Conservation (phyloP, 2,113 vertebrate genomes). For the Orientallactaga bullata region DNA sequence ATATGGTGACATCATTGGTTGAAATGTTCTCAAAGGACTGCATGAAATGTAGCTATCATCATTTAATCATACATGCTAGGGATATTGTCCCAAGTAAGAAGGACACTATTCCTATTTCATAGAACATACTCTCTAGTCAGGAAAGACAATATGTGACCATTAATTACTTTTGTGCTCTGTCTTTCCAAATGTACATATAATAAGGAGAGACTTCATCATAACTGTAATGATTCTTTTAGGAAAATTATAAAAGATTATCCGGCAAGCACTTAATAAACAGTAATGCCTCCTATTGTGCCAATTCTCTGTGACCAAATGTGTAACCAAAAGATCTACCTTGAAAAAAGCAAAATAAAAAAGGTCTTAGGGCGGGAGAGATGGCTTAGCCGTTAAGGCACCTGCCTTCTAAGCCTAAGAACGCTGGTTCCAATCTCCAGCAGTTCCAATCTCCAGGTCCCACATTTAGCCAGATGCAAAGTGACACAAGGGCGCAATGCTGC, state of each 20-base stretch:
- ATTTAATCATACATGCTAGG: not conserved
- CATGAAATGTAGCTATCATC: not conserved
- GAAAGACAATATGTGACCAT: not conserved
- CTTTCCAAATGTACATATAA: slow-evolving; percentile 31
- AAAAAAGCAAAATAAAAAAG: not conserved
- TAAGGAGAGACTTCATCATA: not conserved
- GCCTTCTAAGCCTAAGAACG: too few species aligned
- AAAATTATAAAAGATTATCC: slow-evolving; percentile 30
- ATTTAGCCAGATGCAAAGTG: too few species aligned
- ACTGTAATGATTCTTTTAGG: slow-evolving; percentile 16
- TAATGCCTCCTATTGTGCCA: not conserved
- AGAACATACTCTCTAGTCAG: not conserved
- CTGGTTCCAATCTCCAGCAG: too few species aligned
- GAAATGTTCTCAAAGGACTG: slow-evolving; percentile 15
- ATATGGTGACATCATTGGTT: not conserved
- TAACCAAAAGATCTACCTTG: not conserved
- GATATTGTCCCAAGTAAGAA: not conserved
- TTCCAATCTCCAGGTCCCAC: too few species aligned
- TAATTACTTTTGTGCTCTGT: slow-evolving; percentile 31
- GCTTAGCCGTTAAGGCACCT: too few species aligned
- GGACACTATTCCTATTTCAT: not conserved
- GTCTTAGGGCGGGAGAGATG: too few species aligned
- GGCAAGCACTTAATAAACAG: slow-evolving; percentile 40
- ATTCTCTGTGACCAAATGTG: not conserved
- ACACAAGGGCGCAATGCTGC: too few species aligned